Percentiles rank a stretch among this genome's conserved stretches.
These are phyloP conservation scores for Diphyllodes magnificus DNA, from an alignment of 2,113 vertebrate genomes.

Conservation along the genomic window DNA sequence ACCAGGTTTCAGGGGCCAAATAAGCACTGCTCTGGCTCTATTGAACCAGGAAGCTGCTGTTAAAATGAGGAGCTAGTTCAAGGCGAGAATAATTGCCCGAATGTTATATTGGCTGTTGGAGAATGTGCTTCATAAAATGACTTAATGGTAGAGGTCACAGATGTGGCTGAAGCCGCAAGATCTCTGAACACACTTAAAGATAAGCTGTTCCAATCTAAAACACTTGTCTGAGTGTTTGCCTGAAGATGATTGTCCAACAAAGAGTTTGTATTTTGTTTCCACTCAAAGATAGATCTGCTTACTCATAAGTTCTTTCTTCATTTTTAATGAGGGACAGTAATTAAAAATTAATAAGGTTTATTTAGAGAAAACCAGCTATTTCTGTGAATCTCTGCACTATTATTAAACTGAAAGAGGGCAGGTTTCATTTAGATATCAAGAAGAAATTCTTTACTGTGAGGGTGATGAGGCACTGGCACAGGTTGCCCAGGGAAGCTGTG, in stretches of 20 bases:
- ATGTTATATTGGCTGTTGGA: neutral
- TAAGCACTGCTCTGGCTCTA: neutral
- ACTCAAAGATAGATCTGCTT: neutral
- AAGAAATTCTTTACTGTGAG: neutral
- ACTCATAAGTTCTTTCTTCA: neutral
- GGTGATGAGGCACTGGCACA: neutral
- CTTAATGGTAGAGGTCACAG: neutral
- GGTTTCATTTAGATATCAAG: neutral
- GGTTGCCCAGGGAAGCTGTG: neutral
- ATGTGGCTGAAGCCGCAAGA: neutral
- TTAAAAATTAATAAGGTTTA: conserved; percentile 12
- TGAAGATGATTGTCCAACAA: neutral
- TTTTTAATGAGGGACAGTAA: neutral
- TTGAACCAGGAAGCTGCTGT: neutral
- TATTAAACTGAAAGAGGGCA: neutral
- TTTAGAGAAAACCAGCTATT: neutral
- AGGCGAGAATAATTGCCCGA: neutral
- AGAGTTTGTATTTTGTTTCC: neutral
- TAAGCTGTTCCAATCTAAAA: neutral
- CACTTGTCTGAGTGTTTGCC: neutral
- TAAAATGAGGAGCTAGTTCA: neutral
- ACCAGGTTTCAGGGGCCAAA: neutral
- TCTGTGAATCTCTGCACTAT: neutral
- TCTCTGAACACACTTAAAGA: neutral
- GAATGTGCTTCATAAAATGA: neutral